Evolutionary conservation across 2,797 vertebrate genomes (phyloP).

Genomic region (Denticeps clupeoides): DNA sequence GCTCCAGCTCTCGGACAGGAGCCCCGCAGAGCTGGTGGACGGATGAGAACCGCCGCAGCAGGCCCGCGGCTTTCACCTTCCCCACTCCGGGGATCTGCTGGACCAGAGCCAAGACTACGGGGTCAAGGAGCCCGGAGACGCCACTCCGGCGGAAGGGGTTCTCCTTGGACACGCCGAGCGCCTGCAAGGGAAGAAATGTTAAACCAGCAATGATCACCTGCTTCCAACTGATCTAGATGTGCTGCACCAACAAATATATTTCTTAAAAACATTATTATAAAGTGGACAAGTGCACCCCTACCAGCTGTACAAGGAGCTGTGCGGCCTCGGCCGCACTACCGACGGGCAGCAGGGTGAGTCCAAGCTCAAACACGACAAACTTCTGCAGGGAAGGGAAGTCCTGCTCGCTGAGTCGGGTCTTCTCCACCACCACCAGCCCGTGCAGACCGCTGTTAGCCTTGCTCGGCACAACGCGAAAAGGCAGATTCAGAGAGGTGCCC

Average conservation of each 20-base stretch:
- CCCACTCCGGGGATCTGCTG: slow-evolving; percentile 79
- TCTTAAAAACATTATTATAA: not conserved
- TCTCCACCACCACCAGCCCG: slow-evolving; percentile 74
- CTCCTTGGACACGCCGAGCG: slow-evolving; percentile 63
- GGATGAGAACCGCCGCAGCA: slow-evolving; percentile 69
- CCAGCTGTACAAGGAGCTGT: slow-evolving; percentile 73
- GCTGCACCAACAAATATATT: not conserved
- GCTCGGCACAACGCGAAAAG: not conserved
- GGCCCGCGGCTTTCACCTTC: slow-evolving; percentile 65
- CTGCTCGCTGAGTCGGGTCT: slow-evolving; percentile 68
- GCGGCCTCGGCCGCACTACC: slow-evolving; percentile 68
- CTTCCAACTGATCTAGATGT: too few species aligned
- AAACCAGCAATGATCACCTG: not conserved
- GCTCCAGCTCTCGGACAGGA: slow-evolving; percentile 52
- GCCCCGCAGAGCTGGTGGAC: slow-evolving; percentile 68
- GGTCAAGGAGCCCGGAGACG: slow-evolving; percentile 42
- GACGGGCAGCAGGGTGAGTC: slow-evolving; percentile 75
- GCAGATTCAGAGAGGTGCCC: not conserved
- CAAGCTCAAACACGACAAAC: slow-evolving; percentile 77
- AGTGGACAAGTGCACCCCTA: slow-evolving; percentile 49
- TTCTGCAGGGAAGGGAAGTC: slow-evolving; percentile 74
- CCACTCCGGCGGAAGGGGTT: slow-evolving; percentile 65
- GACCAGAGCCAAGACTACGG: slow-evolving; percentile 50
- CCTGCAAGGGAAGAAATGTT: slow-evolving; percentile 44
- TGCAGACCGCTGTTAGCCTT: slow-evolving; percentile 62